Conservation (phyloP, 2,113 vertebrate genomes). For the Tachuris rubrigastra region DNA sequence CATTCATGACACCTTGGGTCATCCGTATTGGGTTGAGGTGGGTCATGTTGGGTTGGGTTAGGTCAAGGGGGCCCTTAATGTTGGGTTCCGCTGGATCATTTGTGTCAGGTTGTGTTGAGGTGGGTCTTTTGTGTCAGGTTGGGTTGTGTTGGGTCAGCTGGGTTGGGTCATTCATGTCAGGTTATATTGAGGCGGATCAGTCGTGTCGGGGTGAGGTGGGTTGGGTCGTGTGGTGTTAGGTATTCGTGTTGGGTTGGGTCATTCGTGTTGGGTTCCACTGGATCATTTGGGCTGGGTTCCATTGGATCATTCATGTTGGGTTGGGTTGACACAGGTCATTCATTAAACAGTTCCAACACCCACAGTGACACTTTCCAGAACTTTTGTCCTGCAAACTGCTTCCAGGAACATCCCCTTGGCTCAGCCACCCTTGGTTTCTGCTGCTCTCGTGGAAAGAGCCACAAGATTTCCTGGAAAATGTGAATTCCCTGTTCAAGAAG, state of each 20-base stretch:
- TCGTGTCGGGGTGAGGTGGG: background rate
- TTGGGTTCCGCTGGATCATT: background rate
- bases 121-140: background rate
- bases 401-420: background rate
- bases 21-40: background rate
- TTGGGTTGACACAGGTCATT: background rate
- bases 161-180: background rate
- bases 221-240: background rate
- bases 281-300: background rate
- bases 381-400: rapidly evolving
- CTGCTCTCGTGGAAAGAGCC: background rate
- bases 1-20: too few species aligned
- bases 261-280: background rate
- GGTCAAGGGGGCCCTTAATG: too few species aligned
- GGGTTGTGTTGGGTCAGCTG: too few species aligned
- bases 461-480: background rate
- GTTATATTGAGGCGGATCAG: background rate
- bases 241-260: background rate
- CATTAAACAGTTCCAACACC: background rate
- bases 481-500: background rate
- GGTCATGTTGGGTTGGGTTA: background rate
- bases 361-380: rapidly evolving
- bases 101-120: background rate
- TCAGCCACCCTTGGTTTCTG: background rate
- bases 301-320: too few species aligned